phyloP scores from a whole-genome alignment of 37 sponge, comb jelly and placozoan species.

The Beroe ovata region DNA sequence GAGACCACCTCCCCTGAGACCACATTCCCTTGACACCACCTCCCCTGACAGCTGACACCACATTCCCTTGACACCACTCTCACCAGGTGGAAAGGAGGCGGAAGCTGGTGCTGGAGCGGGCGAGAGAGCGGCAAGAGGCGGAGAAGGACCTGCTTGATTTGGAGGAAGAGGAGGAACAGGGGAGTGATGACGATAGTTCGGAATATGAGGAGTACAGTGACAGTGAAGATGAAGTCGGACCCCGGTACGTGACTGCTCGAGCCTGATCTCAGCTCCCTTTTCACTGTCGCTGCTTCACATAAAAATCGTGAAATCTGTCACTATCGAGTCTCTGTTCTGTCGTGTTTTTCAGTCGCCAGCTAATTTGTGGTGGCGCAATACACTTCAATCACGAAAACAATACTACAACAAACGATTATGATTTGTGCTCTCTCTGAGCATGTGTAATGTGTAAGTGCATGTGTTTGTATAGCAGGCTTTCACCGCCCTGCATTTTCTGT shows the following conservation, averaged over 20 bases:
- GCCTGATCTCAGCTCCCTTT: too few relatives aligned
- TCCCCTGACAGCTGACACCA: not conserved
- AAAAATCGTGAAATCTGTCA: not conserved
- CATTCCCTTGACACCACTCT: not conserved
- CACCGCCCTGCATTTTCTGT: too few relatives aligned
- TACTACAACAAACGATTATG: too few relatives aligned
- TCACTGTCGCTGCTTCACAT: not conserved
- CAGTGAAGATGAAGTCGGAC: conserved; percentile 91
- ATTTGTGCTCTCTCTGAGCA: too few relatives aligned
- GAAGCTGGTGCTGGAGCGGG: conserved; percentile 66
- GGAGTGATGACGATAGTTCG: conserved; percentile 77
- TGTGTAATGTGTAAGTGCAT: too few relatives aligned
- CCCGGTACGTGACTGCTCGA: conserved; percentile 58
- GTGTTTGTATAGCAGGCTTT: too few relatives aligned
- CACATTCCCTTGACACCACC: not conserved
- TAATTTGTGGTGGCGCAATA: too few relatives aligned
- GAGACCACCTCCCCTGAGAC: not conserved
- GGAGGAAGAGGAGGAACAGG: conserved; percentile 70
- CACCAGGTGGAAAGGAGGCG: conserved; percentile 70
- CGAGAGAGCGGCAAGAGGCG: conserved; percentile 66
- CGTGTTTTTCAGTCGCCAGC: too few relatives aligned
- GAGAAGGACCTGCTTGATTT: conserved; percentile 69
- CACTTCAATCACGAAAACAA: too few relatives aligned
- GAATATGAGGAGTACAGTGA: conserved; percentile 95
- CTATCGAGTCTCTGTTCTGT: not conserved